Evolutionary conservation across 1,140 invertebrate species (phyloP), one percentile per base, ranked within the genome.

Genomic region (Trichonephila inaurata): DNA sequence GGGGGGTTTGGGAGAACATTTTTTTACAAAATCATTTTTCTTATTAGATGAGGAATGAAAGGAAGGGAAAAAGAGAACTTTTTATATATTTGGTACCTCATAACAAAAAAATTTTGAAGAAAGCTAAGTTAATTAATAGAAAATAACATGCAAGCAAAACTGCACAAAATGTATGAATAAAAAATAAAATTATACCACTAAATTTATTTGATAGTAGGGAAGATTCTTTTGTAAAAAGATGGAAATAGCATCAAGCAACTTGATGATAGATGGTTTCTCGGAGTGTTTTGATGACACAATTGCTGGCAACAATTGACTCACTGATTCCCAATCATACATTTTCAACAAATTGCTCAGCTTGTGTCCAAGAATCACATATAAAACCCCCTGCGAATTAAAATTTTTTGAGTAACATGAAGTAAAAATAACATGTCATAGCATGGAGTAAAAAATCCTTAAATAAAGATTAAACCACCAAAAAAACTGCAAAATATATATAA

Each of bases 201-300:
- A 95, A 87, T 95, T 95, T 58, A 97, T 96, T 87, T 96, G 95
- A 94, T 96, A 95, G 33, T 77, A 33, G 96, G 96, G 66, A 96
- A 96, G 92, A 96, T 95, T 90, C 96, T 95, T 94, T 60, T 96
- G 95, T 19, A 97, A 95, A 82, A 95, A 95, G 66, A 96, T 96
- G 66, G 96, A 95, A 44, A 97, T 96, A 44, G 96, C 95, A 92
- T 98, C 97, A 88, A 98, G 97, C 62, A 99, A 95, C 66, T 96
- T 96, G 77, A 98, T 97, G 61, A 98, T 97, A 16, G 97, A 98
- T 3, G 97, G 97, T 95, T 98, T 98, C 95, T 98, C 98, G 0
- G 97, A 98, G 88, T 98, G 97, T 94, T 97, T 96, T 2, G 97
- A 97, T 94, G 96, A 95, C 0, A 98, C 96, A 8, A 98, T 94